Evolutionary conservation across 2,113 vertebrate genomes (phyloP), one percentile per base, ranked within the genome.

Genomic region (Eurystomus gularis): DNA sequence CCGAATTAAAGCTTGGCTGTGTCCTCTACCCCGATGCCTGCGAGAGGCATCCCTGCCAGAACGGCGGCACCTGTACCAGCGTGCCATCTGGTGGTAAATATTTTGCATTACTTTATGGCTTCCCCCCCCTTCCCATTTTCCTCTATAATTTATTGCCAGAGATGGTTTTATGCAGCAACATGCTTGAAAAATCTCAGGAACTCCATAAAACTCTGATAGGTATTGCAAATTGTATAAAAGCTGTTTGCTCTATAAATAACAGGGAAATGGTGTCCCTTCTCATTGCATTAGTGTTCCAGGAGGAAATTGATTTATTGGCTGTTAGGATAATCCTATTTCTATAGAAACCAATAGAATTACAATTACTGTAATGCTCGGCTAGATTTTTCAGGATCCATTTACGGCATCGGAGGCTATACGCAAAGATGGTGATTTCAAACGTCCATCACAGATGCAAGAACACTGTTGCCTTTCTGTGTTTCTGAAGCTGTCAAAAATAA

Each of bases 1-100:
- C 99, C 0, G 99, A 99, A 57, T 92, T 99, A 71, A 99, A 99
- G 95, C 98, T 99, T 35, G 99, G 99, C 95, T 99, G 99, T 7
- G 97, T 99, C 42, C 98, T 99, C 8, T 99, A 99, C 93, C 99
- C 99, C 0, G 99, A 99, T 2, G 98, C 98, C 11, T 99, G 99
- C 6, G 97, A 98, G 86, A 98, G 98, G 40, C 98, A 98, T 48
- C 99, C 99, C 7, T 99, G 99, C 90, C 98, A 97, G 95, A 99
- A 99, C 7, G 98, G 99, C 16, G 99, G 99, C 76, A 98, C 98
- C 88, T 99, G 99, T 97, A 96, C 95, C 23, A 97, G 98, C 72
- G 98, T 99, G 97, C 98, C 99, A 64, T 99, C 98, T 58, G 99
- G 99, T 91, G 99, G 99, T 99, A 96, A 98, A 97, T 97, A 37